phyloP scores from a whole-genome alignment of 2,888 invertebrate species.

The Fissipunctia ypsillon region DNA sequence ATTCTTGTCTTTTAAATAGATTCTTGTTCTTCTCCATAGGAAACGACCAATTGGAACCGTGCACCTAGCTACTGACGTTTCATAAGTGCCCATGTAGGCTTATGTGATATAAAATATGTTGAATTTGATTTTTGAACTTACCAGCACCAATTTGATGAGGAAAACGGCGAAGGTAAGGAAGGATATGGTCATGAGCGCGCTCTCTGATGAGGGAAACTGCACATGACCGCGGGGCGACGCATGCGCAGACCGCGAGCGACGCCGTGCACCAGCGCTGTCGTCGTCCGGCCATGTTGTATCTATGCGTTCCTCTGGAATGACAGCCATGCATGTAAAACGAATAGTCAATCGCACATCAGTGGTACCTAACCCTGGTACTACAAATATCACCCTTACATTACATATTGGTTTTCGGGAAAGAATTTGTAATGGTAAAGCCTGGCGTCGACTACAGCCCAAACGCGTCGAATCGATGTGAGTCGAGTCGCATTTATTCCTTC shows the following conservation, averaged over 20 bases:
- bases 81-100: no score
- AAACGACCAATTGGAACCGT: no score
- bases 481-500: no score
- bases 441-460: no score
- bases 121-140: no score
- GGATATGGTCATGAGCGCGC: constrained; percentile 95
- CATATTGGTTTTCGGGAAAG: background rate
- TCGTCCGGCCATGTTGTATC: constrained; percentile 87
- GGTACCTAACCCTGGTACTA: background rate
- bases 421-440: background rate
- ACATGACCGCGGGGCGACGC: constrained; percentile 89
- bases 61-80: no score
- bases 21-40: no score
- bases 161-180: constrained; percentile 96
- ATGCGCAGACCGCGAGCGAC: constrained; percentile 65
- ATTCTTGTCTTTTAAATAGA: no score
- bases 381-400: background rate
- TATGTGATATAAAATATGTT: no score
- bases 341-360: background rate
- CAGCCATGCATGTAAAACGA: background rate
- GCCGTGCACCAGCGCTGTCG: constrained; percentile 56
- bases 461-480: no score
- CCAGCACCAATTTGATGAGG: constrained; percentile 95
- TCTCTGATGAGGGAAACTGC: constrained; percentile 95
- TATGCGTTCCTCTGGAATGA: constrained; percentile 85